Evolutionary conservation across 2,113 vertebrate genomes (phyloP).

Genomic region (Phasianus colchicus): DNA sequence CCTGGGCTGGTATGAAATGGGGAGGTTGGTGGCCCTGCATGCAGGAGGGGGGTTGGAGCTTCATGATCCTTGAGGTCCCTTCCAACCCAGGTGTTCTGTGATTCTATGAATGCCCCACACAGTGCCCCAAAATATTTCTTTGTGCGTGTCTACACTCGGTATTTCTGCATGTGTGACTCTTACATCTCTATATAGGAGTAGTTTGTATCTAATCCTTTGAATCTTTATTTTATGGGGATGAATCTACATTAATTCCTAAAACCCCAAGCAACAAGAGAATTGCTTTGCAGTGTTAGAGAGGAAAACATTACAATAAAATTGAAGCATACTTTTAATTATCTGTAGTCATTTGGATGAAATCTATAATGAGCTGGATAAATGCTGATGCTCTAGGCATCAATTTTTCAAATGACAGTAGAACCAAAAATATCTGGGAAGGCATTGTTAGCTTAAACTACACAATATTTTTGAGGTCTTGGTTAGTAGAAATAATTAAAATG

Average conservation of each 20-base stretch:
- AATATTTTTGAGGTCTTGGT: constrained; percentile 60
- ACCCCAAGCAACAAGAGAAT: constrained; percentile 26
- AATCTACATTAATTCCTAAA: constrained; percentile 17
- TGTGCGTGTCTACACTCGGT: fast-evolving
- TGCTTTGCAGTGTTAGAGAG: constrained; percentile 6
- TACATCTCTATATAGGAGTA: neutral
- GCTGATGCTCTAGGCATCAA: constrained; percentile 60
- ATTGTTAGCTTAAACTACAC: constrained; percentile 46
- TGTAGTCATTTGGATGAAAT: constrained; percentile 58
- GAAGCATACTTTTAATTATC: constrained; percentile 71
- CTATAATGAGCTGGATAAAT: constrained; percentile 69
- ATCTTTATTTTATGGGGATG: constrained; percentile 45
- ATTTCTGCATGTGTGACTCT: neutral
- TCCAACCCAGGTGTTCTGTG: no score
- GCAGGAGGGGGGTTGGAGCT: no score
- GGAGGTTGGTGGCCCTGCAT: no score
- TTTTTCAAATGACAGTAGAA: constrained; percentile 44
- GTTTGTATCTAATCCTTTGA: neutral
- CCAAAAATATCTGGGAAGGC: constrained; percentile 48
- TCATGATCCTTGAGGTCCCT: no score
- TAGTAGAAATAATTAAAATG: constrained; percentile 69
- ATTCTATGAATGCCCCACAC: no score
- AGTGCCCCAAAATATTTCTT: neutral
- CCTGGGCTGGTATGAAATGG: no score
- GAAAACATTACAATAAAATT: constrained; percentile 54